These are phyloP conservation scores for Pseudolaguvia tuberculata DNA, from an alignment of 2,113 vertebrate species.

Conservation along the genomic window DNA sequence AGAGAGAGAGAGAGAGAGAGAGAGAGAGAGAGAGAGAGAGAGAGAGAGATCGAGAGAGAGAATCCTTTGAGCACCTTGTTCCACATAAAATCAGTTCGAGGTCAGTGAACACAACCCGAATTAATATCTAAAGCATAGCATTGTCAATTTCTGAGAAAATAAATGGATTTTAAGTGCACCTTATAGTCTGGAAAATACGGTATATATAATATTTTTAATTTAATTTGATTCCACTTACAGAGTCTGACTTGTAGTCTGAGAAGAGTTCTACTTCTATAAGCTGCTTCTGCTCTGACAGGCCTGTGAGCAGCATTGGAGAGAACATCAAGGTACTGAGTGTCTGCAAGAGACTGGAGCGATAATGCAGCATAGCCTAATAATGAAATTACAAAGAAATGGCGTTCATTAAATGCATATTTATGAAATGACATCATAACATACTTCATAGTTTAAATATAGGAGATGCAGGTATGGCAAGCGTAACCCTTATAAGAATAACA, in stretches of 20 bases:
- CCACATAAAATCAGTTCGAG: too few relatives aligned
- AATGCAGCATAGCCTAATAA: constrained; percentile 80
- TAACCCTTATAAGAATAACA: too few relatives aligned
- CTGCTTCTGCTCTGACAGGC: constrained; percentile 83
- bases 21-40: too few relatives aligned
- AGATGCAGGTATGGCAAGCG: too few relatives aligned
- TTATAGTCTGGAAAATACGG: too few relatives aligned
- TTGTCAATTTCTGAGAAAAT: too few relatives aligned
- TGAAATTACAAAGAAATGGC: background rate
- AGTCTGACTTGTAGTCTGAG: constrained; percentile 75
- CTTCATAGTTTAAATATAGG: background rate
- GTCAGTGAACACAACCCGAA: too few relatives aligned
- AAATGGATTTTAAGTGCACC: too few relatives aligned
- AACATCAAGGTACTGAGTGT: constrained; percentile 74
- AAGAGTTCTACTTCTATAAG: constrained; percentile 80
- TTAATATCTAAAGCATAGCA: too few relatives aligned
- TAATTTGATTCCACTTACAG: constrained; percentile 46
- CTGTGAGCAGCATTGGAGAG: constrained; percentile 74
- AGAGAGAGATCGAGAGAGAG: too few relatives aligned
- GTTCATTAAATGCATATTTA: background rate
- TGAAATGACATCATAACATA: background rate
- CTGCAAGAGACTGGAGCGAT: constrained; percentile 79
- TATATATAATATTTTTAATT: background rate
- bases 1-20: too few relatives aligned
- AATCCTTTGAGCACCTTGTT: too few relatives aligned